phyloP scores from a whole-genome alignment of 2,888 invertebrate species.

The Nyleta sp. region DNA sequence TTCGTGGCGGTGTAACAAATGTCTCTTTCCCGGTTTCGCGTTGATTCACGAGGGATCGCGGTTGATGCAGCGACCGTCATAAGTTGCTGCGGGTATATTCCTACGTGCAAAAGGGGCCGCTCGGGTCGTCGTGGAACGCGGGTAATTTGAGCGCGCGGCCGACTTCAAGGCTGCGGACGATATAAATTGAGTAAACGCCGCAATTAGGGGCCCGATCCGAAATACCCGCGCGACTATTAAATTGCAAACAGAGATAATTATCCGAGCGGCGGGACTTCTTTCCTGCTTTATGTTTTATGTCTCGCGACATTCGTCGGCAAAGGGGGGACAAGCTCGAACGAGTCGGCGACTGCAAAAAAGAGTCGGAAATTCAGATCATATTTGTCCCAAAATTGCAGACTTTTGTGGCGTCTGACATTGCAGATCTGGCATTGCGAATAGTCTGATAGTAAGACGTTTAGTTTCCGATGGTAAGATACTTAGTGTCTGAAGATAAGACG shows the following conservation, averaged over 20 bases:
- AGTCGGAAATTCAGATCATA: slow-evolving; percentile 69
- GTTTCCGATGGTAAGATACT: too few relatives aligned
- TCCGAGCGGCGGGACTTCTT: slow-evolving; percentile 69
- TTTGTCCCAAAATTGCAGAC: too few relatives aligned
- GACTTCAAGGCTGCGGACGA: slow-evolving; percentile 72
- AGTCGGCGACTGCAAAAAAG: slow-evolving; percentile 67
- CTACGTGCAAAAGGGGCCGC: slow-evolving; percentile 72
- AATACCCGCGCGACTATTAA: slow-evolving; percentile 81
- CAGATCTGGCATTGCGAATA: too few relatives aligned
- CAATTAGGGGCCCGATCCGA: slow-evolving; percentile 80
- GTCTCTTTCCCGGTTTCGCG: slow-evolving; percentile 71
- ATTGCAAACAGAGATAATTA: slow-evolving; percentile 80
- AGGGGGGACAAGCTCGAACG: slow-evolving; percentile 63
- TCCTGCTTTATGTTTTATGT: slow-evolving; percentile 55
- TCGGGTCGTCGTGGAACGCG: slow-evolving; percentile 36
- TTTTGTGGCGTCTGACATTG: too few relatives aligned
- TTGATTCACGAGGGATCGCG: slow-evolving; percentile 59
- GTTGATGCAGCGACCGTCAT: slow-evolving; percentile 22
- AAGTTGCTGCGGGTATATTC: slow-evolving; percentile 68
- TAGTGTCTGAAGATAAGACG: too few relatives aligned
- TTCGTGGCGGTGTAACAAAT: slow-evolving; percentile 74
- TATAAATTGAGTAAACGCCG: slow-evolving; percentile 81
- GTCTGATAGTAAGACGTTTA: too few relatives aligned
- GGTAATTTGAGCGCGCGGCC: slow-evolving; percentile 73
- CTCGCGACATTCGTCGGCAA: slow-evolving; percentile 31